Base-by-base conservation (phyloP, 2,888 invertebrate species). In the Napeogenes inachia region DNA sequence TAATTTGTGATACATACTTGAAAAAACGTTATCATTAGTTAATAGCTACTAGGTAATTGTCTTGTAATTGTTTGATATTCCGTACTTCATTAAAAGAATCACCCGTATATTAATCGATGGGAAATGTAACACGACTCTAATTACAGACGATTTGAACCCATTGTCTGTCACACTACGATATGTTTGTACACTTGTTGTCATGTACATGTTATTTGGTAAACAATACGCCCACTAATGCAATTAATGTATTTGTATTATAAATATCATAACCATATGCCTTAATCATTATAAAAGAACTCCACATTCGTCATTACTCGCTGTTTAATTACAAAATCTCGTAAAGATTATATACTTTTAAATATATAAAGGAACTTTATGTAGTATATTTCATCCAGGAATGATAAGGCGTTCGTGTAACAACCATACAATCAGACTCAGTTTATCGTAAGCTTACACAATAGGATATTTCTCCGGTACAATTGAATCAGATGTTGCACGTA, bases 401-500 rank as follows among this genome's bases (percentile, higher is more conserved):
- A 42, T 42, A 42, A 10, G 42, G 42, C 1, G 35, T 42, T 42
- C 12, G 10, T 10, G 42, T 42, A 56, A 57, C 57, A 57, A 57
- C 21, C 21, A 21, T 21, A 21, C 21, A 21, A 21, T 21, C 21
- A 21, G 21, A 21, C 21, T 21, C 68, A 68, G 70, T 74, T 75
- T 77, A 75, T 78, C 72, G 73, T 70, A 61, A 66, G 69, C 75
- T 84, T 79, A 70, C 81, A 75, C 80, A 81, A 81, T 77, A 68
- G 66, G 73, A 73, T 74, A 77, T 76, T 75, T 73, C 67, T 74
- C 71, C 69, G 69, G 70, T 67, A 73, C 80, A 82, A 86, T 84
- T 82, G 78, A 83, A 85, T 86, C 80, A 81, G 76, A 79, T 75
- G 82, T 82, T 81, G 79, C 75, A 78, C 75, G 78, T 78, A 76